Conservation (phyloP, 2,113 vertebrate species). For the Macquaria ambigua region DNA sequence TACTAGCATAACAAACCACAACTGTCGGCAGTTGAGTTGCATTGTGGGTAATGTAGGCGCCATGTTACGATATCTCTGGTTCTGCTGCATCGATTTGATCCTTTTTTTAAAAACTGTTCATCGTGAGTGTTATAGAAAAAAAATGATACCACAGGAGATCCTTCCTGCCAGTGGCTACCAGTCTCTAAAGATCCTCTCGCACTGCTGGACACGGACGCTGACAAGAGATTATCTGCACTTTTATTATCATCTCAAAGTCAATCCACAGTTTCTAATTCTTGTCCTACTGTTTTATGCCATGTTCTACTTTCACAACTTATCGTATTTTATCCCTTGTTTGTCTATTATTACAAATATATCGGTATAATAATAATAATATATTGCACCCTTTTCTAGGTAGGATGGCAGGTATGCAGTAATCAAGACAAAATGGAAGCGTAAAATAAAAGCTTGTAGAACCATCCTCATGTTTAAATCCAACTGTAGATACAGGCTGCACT, state of each 20-base stretch:
- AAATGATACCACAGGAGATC: slow-evolving; percentile 29
- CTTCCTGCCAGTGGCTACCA: slow-evolving; percentile 17
- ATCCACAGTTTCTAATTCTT: not conserved
- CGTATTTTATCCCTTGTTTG: not conserved
- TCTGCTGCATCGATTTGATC: not conserved
- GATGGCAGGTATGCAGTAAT: not conserved
- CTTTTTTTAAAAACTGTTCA: not conserved
- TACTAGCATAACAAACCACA: not conserved
- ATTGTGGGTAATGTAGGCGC: not conserved
- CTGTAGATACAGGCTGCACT: not conserved
- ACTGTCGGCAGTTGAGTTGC: not conserved
- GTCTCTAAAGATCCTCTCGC: not conserved
- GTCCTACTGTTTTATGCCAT: not conserved
- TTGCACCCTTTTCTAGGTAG: not conserved
- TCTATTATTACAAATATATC: not conserved
- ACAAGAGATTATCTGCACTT: not conserved
- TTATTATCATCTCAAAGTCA: not conserved
- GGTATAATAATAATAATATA: not conserved
- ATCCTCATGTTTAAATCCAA: not conserved
- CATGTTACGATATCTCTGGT: not conserved
- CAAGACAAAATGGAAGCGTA: not conserved
- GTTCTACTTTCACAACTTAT: not conserved
- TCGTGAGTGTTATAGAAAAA: not conserved
- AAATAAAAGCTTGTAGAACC: not conserved
- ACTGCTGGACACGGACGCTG: slow-evolving; percentile 22